Evolutionary conservation across 2,113 vertebrate genomes (phyloP), one percentile per base, ranked within the genome.

Genomic region (Calidris pygmaea): DNA sequence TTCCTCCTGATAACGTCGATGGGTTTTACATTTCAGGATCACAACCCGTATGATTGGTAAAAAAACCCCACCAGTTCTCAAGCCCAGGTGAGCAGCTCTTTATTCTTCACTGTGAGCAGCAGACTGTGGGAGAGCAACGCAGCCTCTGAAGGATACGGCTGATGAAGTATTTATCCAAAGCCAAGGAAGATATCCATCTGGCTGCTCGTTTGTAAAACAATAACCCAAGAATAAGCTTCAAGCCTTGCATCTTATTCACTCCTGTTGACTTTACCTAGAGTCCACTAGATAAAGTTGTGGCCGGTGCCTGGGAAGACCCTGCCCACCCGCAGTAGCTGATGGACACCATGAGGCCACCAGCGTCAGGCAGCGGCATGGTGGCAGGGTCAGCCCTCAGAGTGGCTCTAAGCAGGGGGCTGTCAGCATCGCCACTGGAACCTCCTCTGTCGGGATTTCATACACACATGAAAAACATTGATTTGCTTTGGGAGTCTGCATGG

Each of bases 201-300:
- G 79, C 90, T 74, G 71, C 88, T 96, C 82, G 73, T 97, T 97
- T 96, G 94, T 94, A 87, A 95, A 96, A 93, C 72, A 97, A 88
- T 89, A 96, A 93, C 85, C 1, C 7, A 82, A 91, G 97, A 95
- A 94, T 70, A 77, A 97, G 91, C 93, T 15, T 12, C 17, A 32
- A 67, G 77, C 86, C 85, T 86, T 12, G 15, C 71, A 72, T 90
- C 68, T 93, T 83, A 52, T 41, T 94, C 94, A 45, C 32, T 72
- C 71, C 2, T 5, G n/a, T 53, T 93, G 89, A 55, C 72, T 96
- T 97, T 91, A 82, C 87, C 79, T 91, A 37, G 89, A 95, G 90
- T 90, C 89, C 96, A 96, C 93, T 95, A 96, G 93, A 80, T n/a
- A 58, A 58, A 93, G 76, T 84, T 81, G 85, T 87, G 80, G 76